Evolutionary conservation across 1,140 invertebrate species (phyloP).

Genomic region (Cyclargus thomasi): DNA sequence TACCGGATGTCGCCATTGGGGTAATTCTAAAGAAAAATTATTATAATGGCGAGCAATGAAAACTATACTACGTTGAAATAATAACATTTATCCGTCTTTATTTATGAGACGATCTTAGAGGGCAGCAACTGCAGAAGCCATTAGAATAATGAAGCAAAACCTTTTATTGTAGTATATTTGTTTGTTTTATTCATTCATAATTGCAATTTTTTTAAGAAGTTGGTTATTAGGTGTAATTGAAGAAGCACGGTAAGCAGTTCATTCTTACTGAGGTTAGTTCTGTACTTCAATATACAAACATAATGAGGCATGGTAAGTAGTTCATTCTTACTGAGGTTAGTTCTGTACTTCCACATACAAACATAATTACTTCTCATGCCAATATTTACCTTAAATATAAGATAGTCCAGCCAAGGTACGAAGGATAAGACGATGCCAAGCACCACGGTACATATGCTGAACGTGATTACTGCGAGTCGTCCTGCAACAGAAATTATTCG

Average conservation of each 20-base stretch:
- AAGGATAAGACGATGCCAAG: constrained; percentile 87
- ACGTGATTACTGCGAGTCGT: constrained; percentile 84
- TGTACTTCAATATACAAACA: too few species aligned
- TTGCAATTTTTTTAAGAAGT: neutral
- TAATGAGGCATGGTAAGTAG: too few species aligned
- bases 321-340: too few species aligned
- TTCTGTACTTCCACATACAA: too few species aligned
- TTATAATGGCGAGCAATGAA: neutral
- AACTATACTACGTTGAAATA: neutral
- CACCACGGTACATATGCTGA: constrained; percentile 85
- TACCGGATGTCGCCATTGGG: too few species aligned
- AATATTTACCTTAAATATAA: constrained; percentile 85
- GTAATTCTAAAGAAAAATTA: neutral
- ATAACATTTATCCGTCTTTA: neutral
- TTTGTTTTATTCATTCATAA: neutral
- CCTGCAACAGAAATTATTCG: constrained; percentile 77
- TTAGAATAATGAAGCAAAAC: neutral
- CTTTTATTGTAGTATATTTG: neutral
- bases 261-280: too few species aligned
- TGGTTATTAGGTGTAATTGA: too few species aligned
- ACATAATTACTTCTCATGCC: too few species aligned
- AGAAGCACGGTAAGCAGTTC: too few species aligned
- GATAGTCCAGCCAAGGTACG: constrained; percentile 89
- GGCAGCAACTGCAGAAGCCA: neutral
- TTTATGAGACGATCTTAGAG: neutral